Evolutionary conservation across 2,888 invertebrate genomes (phyloP), one percentile per base, ranked within the genome.

Genomic region (Parnassius glacialis): DNA sequence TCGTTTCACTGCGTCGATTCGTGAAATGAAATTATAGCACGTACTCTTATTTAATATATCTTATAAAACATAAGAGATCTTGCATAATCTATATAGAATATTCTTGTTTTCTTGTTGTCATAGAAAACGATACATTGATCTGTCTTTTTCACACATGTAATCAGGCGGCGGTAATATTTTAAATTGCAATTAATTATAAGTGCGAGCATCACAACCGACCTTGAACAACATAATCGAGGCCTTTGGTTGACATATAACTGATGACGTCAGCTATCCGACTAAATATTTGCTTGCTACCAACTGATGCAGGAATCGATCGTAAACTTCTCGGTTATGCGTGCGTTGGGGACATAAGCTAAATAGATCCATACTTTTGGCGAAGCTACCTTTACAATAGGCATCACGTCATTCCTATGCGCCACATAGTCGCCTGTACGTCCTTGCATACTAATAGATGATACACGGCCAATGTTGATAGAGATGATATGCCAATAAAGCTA

Each of bases 361-460:
- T 70, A 68, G 58, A 69, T 68, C 80, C 75, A 79, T 82, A 80
- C 70, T 78, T 86, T 84, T 84, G 83, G 84, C 85, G 82, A 79
- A 76, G 81, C 77, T 76, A 74, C 78, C 77, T 74, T 79, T 73
- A 84, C 83, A 85, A 84, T 84, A 75, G 68, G 59, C 61, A 51
- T 48, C 57, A 58, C 78, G 70, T 83, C 76, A 84, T 90, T 85
- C 77, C 75, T 78, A 86, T 87, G 84, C 83, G 74, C 72, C 70
- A 75, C 77, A 74, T 75, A 76, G 70, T 61, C 69, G 67, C 67
- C 72, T 59, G 65, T 67, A 74, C 69, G 80, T 79, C 74, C 72
- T 72, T 74, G 90, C 87, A 90, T 90, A 87, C 78, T 85, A 78
- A 89, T 85, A 65, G 70, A 65, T 68, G 65, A 75, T 74, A 83